These are phyloP conservation scores for Drepana arcuata DNA, from an alignment of 1,140 invertebrate genomes.

Conservation along the genomic window DNA sequence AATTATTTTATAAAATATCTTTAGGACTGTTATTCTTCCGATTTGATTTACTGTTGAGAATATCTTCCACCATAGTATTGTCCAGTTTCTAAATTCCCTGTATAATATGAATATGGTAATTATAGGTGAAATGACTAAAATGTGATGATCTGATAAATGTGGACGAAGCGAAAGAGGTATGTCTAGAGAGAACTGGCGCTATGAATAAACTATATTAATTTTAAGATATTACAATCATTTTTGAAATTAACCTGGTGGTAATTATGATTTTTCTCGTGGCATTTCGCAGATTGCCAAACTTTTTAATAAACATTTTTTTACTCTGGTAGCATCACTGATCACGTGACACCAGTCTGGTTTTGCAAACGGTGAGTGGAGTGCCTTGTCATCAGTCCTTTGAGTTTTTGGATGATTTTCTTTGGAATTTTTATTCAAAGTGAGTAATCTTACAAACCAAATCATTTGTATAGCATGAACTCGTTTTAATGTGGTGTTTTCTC, in stretches of 20 bases:
- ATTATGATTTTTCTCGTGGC: too few species aligned
- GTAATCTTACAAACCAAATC: conserved; percentile 56
- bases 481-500: conserved; percentile 39
- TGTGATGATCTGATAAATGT: background rate
- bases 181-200: background rate
- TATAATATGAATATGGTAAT: too few species aligned
- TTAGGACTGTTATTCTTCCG: too few species aligned
- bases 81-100: too few species aligned
- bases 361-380: conserved; percentile 72
- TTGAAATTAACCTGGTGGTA: background rate
- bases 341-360: conserved; percentile 71
- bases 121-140: too few species aligned
- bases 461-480: conserved; percentile 38
- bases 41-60: too few species aligned
- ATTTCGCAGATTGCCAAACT: conserved; percentile 5
- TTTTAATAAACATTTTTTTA: conserved; percentile 4
- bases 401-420: conserved; percentile 72
- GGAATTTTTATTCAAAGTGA: conserved; percentile 70
- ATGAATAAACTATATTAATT: background rate
- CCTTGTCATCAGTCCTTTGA: conserved; percentile 71
- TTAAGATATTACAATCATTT: background rate
- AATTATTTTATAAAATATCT: too few species aligned
- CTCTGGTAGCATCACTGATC: conserved; percentile 41
- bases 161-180: background rate
- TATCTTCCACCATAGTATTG: too few species aligned